phyloP scores from a whole-genome alignment of 2,797 vertebrate genomes.

The Epinephelus coioides region DNA sequence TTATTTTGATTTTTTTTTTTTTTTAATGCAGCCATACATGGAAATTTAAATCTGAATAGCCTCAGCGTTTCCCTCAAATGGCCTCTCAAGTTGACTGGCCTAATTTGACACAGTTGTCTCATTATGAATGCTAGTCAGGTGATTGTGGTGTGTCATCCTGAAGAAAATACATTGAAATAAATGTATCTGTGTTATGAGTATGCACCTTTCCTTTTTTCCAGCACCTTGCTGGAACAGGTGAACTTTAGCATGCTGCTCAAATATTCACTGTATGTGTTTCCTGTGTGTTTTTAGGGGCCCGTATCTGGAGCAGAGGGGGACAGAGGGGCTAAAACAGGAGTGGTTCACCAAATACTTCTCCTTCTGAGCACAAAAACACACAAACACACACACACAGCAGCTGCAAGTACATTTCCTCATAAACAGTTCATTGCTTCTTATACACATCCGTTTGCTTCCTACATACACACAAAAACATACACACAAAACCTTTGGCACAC shows the following conservation, averaged over 20 bases:
- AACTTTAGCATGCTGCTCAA: neutral
- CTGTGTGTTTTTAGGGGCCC: conserved; percentile 68
- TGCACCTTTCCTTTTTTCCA: neutral
- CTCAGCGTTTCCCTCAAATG: neutral
- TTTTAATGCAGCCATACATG: no score
- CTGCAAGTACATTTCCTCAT: conserved; percentile 69
- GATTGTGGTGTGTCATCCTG: neutral
- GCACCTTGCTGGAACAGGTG: neutral
- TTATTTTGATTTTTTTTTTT: no score
- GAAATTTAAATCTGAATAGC: neutral
- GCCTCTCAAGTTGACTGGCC: neutral
- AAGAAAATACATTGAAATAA: neutral
- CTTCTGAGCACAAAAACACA: conserved; percentile 87
- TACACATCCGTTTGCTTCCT: conserved; percentile 63
- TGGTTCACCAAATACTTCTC: conserved; percentile 99
- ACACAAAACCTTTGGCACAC: conserved; percentile 9
- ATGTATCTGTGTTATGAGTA: neutral
- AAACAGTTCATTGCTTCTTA: conserved; percentile 76
- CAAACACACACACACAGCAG: conserved; percentile 44
- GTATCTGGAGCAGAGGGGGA: conserved; percentile 83
- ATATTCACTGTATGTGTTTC: conserved; percentile 10
- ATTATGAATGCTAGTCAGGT: neutral
- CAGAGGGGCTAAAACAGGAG: conserved; percentile 91
- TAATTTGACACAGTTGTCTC: no score
- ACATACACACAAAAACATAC: conserved; percentile 37